These are phyloP conservation scores for Icerya purchasi DNA, from an alignment of 2,888 invertebrate species.

Conservation along the genomic window DNA sequence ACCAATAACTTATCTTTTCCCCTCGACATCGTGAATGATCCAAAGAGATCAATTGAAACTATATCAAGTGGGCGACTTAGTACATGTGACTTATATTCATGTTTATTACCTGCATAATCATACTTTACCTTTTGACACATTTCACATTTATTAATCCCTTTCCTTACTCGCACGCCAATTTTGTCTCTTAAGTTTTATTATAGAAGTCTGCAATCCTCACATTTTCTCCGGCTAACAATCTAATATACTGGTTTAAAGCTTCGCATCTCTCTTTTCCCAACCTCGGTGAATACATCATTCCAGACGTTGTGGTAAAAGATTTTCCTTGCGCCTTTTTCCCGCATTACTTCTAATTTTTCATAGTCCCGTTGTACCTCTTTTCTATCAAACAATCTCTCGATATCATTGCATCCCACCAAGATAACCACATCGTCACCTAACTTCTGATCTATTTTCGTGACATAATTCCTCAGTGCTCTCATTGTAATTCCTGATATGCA, in stretches of 20 bases:
- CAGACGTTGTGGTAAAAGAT: too few species aligned
- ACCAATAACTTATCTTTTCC: too few species aligned
- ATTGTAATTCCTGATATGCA: not conserved
- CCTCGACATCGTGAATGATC: not conserved
- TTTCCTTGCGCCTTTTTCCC: not conserved
- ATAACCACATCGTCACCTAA: not conserved
- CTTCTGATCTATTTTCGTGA: not conserved
- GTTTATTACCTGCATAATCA: not conserved
- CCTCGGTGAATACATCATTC: too few species aligned
- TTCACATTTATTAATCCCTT: not conserved
- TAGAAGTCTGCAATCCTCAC: too few species aligned
- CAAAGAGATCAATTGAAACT: not conserved
- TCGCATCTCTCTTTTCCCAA: too few species aligned
- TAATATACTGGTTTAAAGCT: too few species aligned
- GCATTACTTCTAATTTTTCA: not conserved
- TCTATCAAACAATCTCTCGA: not conserved
- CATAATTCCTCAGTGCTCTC: not conserved
- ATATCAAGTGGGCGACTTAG: not conserved
- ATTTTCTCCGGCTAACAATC: too few species aligned
- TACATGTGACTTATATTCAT: not conserved
- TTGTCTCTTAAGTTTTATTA: too few species aligned
- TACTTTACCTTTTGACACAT: not conserved
- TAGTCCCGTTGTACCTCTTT: not conserved
- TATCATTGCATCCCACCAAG: not conserved
- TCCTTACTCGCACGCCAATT: not conserved